phyloP scores from a whole-genome alignment of 2,113 vertebrate species.

The Xenopus laevis region DNA sequence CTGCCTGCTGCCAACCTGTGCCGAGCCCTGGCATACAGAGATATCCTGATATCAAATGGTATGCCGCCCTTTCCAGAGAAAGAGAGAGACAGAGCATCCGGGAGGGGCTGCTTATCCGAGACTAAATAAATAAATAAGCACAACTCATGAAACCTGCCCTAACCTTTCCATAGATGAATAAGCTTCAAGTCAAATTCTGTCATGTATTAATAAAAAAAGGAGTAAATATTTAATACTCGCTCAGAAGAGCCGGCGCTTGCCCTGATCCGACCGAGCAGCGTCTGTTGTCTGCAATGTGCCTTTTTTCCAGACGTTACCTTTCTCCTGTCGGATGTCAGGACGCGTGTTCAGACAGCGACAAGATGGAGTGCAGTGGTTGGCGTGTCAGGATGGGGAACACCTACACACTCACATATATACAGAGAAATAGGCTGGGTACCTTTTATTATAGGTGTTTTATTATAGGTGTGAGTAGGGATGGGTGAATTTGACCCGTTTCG shows the following conservation, averaged over 20 bases:
- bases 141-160: not conserved
- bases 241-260: constrained; percentile 7
- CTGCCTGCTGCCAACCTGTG: not conserved
- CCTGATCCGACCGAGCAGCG: not conserved
- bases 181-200: constrained; percentile 23
- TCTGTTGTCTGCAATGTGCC: not conserved
- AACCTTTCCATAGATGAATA: constrained; percentile 8
- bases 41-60: constrained; percentile 5
- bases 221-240: constrained; percentile 39
- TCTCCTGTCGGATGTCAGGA: constrained; percentile 16
- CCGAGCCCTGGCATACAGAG: not conserved
- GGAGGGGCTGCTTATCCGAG: not conserved
- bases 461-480: too few relatives aligned
- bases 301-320: constrained; percentile 16
- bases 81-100: not conserved
- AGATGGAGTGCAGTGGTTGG: constrained; percentile 4
- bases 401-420: too few relatives aligned
- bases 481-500: too few relatives aligned
- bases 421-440: too few relatives aligned
- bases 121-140: not conserved
- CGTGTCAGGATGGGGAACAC: not conserved
- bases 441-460: too few relatives aligned
- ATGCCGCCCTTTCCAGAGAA: not conserved
- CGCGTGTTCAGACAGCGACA: constrained; percentile 3
- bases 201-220: constrained; percentile 40